Base-by-base conservation (phyloP, 92 coral and sea anemone species). In the Paramuricea clavata region DNA sequence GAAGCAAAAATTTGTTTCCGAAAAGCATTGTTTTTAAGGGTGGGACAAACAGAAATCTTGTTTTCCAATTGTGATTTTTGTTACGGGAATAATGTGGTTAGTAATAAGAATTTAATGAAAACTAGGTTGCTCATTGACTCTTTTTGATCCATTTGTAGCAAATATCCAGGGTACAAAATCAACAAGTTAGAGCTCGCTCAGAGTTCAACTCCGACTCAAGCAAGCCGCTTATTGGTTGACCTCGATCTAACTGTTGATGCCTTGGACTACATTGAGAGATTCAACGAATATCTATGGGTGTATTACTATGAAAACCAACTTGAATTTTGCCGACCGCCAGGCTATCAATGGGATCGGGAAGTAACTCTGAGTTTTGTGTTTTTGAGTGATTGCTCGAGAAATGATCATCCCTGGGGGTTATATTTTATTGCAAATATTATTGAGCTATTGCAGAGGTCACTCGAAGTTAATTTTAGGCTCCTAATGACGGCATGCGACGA, bases 401-500 rank as follows among this genome's bases (percentile, higher is more conserved):
- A 34, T 60, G 73, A 59, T 2, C 33, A 25, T 11, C 30, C 49
- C 30, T 79, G 84, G 84, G 73, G 49, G 6, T 0, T 30, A 2
- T 79, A 79, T 30, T 79, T 79, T 41, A 79, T 79, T 61, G 34
- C 59, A 79, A 79, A 79, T 36, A 79, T 36, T 26, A 42, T 35
- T n/a, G 73, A 61, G 30, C 27, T 79, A 23, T 73, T 57, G 13
- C 49, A 26, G 36, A 59, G 52, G 47, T 33, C 72, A 10, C 59
- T 79, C 11, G 84, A 79, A 19, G 84, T 79, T 15, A 59, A 79
- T 8, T 7, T 61, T 23, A 61, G 34, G 54, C 73, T 79, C 11
- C 36, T 61, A 22, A 42, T 79, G 33, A 79, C 84, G n/a, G 67
- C 84, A 25, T 79, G 84, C 43, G 36, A 79, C 84, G 34, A 79